Percentiles rank a stretch among this genome's conserved stretches.
These are phyloP conservation scores for Electrona antarctica DNA, from an alignment of 2,113 vertebrate species.

Conservation along the genomic window DNA sequence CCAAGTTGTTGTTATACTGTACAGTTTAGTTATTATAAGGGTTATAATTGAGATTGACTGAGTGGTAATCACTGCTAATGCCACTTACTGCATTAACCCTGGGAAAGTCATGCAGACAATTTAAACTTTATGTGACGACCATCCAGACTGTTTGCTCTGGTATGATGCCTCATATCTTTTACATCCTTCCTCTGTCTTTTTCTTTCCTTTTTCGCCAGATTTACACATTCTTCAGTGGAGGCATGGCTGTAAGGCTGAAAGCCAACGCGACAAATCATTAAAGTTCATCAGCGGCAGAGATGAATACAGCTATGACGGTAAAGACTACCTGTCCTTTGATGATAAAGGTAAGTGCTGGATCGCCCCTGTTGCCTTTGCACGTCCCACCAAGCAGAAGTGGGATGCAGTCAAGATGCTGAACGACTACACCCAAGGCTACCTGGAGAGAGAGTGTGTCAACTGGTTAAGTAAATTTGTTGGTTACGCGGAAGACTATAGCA, in stretches of 20 bases:
- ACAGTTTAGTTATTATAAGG: neutral
- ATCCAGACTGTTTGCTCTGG: neutral
- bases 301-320: slow-evolving; percentile 69
- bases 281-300: slow-evolving; percentile 17
- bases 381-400: slow-evolving; percentile 65
- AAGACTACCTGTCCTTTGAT: slow-evolving; percentile 67
- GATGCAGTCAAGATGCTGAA: slow-evolving; percentile 53
- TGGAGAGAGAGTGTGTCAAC: slow-evolving; percentile 67
- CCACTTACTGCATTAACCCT: neutral
- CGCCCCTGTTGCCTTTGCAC: accelerated
- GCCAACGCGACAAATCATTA: accelerated
- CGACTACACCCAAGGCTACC: slow-evolving; percentile 72
- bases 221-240: slow-evolving; percentile 65
- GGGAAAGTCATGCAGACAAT: neutral
- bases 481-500: accelerated
- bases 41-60: neutral
- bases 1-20: neutral
- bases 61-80: neutral
- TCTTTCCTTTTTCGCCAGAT: slow-evolving; percentile 30
- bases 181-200: neutral
- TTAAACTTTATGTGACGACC: too few species aligned
- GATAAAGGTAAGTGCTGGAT: slow-evolving; percentile 27
- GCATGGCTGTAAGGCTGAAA: slow-evolving; percentile 56
- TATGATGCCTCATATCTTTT: neutral
- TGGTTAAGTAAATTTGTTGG: slow-evolving; percentile 50